Base-by-base conservation (phyloP, 2,797 vertebrate genomes). In the Peromyscus attwateri region DNA sequence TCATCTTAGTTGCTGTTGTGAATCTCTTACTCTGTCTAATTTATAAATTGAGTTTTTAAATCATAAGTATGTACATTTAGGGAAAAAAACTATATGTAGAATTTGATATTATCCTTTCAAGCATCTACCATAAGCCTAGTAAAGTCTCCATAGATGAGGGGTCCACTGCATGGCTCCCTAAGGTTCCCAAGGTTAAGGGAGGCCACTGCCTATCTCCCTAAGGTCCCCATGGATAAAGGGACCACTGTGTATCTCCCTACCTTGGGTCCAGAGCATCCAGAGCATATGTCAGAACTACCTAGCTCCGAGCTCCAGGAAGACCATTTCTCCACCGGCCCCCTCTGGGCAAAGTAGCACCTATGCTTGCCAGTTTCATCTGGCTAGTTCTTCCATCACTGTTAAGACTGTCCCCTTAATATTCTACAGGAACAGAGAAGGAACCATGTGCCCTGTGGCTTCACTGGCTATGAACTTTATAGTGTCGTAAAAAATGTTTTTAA, bases 311-410 rank as follows among this genome's bases (percentile, higher is more conserved):
- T 31, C 49, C 85, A 46, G 10, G 2, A 14, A 40, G 21, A 3
- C 21, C 0, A 3, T 12, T n/a, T 46, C 60, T 84, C 27, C 0
- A 0, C 2, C 16, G 57, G 23, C 49, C 6, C 25, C 66, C 80
- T 57, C 49, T 31, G 64, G 5, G 46, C 3, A n/a, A 6, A 37
- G 14, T 6, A 52, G 79, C 2, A 6, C 37, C 82, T 21, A 0
- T 23, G 17, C 46, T 80, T n/a, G n/a, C 82, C 19, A 25, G 83
- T n/a, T 49, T 37, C 6, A 7, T 19, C 13, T 37, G 64, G 70
- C 68, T 46, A 55, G 88, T 40, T 27, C 21, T 75, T 43, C 71
- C 37, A 19, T 84, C 27, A 14, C 10, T 40, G 52, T 34, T 10
- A 5, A 3, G 68, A 34, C 31, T 25, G 6, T 66, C n/a, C 46